Conservation (phyloP, 1,140 invertebrate genomes). For the Drosophila ercepeae region DNA sequence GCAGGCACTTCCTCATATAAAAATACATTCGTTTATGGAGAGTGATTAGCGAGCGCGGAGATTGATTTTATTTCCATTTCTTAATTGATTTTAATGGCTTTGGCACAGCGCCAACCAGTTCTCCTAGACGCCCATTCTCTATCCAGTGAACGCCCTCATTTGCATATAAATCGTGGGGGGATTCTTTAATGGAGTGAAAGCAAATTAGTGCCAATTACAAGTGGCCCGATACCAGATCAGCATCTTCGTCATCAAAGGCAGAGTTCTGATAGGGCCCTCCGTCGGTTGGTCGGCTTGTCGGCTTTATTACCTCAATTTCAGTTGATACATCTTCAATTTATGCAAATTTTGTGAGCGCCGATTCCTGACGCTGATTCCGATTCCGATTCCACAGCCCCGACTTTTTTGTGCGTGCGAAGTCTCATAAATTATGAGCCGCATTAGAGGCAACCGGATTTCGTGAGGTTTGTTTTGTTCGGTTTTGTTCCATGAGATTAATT, state of each 20-base stretch:
- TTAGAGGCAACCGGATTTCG: slow-evolving; percentile 65
- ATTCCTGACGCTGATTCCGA: slow-evolving; percentile 48
- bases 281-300: slow-evolving; percentile 2
- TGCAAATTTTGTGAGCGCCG: slow-evolving; percentile 63
- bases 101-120: slow-evolving; percentile 9
- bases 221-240: slow-evolving; percentile 23
- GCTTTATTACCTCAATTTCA: slow-evolving; percentile 38
- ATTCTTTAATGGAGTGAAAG: slow-evolving; percentile 46
- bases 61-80: slow-evolving; percentile 57
- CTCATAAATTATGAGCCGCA: slow-evolving; percentile 65
- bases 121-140: slow-evolving; percentile 9
- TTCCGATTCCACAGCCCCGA: slow-evolving; percentile 26
- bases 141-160: slow-evolving; percentile 56
- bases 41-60: slow-evolving; percentile 19
- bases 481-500: slow-evolving; percentile 61
- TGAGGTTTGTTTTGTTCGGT: slow-evolving; percentile 27
- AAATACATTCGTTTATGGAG: slow-evolving; percentile 3
- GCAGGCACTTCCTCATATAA: slow-evolving; percentile 37
- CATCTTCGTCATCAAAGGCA: slow-evolving; percentile 23
- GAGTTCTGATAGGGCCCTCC: slow-evolving; percentile 17
- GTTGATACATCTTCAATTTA: slow-evolving; percentile 72
- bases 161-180: slow-evolving; percentile 55
- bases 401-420: slow-evolving; percentile 47
- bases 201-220: slow-evolving; percentile 59
- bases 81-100: slow-evolving; percentile 61